Evolutionary conservation across 2,113 vertebrate species (phyloP).

Genomic region (Loxodonta africana): DNA sequence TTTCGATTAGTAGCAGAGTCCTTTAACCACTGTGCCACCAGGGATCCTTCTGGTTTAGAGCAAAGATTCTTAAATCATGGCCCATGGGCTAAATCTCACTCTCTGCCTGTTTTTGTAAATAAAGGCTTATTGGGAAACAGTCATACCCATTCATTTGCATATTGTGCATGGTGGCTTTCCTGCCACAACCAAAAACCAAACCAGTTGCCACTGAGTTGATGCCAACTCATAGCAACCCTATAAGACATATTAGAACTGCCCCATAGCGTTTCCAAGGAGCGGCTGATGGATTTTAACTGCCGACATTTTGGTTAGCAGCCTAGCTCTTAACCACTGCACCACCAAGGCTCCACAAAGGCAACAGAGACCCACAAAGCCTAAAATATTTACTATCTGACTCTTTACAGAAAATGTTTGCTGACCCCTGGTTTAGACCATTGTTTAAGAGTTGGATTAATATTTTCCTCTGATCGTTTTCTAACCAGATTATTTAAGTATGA

Average conservation of each 20-base stretch:
- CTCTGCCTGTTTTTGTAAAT: conserved; percentile 44
- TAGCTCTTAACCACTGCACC: too few relatives aligned
- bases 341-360: neutral
- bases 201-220: too few relatives aligned
- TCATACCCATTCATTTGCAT: neutral
- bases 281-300: too few relatives aligned
- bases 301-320: too few relatives aligned
- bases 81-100: neutral
- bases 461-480: conserved; percentile 43
- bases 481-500: neutral
- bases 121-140: conserved; percentile 46
- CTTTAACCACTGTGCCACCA: too few relatives aligned
- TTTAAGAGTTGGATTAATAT: conserved; percentile 4
- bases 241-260: too few relatives aligned
- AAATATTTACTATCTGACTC: neutral
- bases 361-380: neutral
- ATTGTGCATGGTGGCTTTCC: neutral
- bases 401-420: conserved; percentile 36
- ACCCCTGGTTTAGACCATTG: neutral
- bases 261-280: too few relatives aligned
- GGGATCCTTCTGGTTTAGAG: neutral
- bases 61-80: conserved; percentile 34
- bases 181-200: neutral
- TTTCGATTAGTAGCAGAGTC: too few relatives aligned
- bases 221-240: too few relatives aligned